phyloP scores from a whole-genome alignment of 2,888 invertebrate genomes.

The Eledone cirrhosa region DNA sequence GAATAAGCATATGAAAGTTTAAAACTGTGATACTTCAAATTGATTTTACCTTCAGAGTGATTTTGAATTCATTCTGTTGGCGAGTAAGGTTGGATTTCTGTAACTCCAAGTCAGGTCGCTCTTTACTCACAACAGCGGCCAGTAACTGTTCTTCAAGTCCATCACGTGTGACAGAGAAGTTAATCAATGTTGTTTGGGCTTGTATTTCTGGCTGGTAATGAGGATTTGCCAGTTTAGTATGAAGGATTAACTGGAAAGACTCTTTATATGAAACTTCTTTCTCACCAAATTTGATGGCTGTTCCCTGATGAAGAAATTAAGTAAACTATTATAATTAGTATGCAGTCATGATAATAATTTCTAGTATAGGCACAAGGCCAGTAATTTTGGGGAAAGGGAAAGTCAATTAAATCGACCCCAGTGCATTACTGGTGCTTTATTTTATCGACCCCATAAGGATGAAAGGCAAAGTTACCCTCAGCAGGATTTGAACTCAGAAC shows the following conservation, averaged over 20 bases:
- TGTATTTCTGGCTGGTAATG: conserved; percentile 99
- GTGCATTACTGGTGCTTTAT: too few species aligned
- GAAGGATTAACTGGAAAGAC: conserved; percentile 85
- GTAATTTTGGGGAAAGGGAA: too few species aligned
- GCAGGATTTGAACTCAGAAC: too few species aligned
- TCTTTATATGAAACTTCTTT: conserved; percentile 94
- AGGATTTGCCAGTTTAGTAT: conserved; percentile 95
- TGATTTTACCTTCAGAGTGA: conserved; percentile 77
- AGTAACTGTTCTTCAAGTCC: conserved; percentile 94
- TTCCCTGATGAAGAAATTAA: conserved; percentile 72
- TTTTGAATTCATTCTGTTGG: conserved; percentile 97
- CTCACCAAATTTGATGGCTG: conserved; percentile 95
- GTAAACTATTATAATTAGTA: background rate
- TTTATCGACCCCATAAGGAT: too few species aligned
- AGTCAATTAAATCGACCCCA: too few species aligned
- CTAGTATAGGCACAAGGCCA: too few species aligned
- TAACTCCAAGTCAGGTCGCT: conserved; percentile 93
- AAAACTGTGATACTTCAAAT: background rate
- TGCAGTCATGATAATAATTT: background rate
- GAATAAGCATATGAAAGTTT: too few species aligned
- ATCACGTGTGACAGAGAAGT: conserved; percentile 95
- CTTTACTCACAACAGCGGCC: conserved; percentile 96
- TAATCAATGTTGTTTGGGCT: conserved; percentile 95
- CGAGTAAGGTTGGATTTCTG: conserved; percentile 93
- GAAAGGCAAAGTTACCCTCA: too few species aligned